Evolutionary conservation across 2,888 invertebrate species (phyloP), one percentile per base, ranked within the genome.

Genomic region (Stomorhina lunata): DNA sequence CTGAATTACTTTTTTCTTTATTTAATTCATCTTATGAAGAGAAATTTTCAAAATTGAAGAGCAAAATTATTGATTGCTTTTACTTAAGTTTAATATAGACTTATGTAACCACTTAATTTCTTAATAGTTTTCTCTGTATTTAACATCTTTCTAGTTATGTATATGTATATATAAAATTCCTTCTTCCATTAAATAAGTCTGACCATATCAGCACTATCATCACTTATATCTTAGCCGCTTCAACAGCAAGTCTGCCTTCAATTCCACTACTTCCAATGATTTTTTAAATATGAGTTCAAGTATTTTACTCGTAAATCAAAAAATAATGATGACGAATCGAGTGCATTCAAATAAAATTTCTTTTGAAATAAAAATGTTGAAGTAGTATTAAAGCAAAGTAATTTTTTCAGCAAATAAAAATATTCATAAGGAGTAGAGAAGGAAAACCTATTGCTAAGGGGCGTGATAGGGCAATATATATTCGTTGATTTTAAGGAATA

Each of bases 301-400:
- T 59, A 72, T 61, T 80, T 77, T 29, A 40, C 66, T 68, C 76
- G 53, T 81, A 66, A 81, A 77, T 72, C 71, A 77, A 77, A 68
- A 66, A 59, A 69, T 80, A 80, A 80, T 65, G 80, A 80, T 80
- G 75, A 80, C 69, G 75, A 76, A 76, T 80, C 40, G 59, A 69
- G 17, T 59, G 71, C 75, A 69, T 25, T 5, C 48, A 75, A 80
- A 80, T 69, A 63, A 37, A 75, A 59, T 80, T 71, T 80, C 69
- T 43, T 34, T 37, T 10, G 12, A 34, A 57, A 48, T n/a, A 37
- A 4, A 75, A 75, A 32, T 55, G 34, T 61, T 7, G 5, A 15
- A 57, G 27, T 48, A 12, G 20, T 48, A 20, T 20, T 4, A 17
- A 48, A 5, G 4, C 48, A 50, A 61, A 32, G 2, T 20, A 69